phyloP scores from a whole-genome alignment of 2,888 invertebrate species.

The Plebejus argus region DNA sequence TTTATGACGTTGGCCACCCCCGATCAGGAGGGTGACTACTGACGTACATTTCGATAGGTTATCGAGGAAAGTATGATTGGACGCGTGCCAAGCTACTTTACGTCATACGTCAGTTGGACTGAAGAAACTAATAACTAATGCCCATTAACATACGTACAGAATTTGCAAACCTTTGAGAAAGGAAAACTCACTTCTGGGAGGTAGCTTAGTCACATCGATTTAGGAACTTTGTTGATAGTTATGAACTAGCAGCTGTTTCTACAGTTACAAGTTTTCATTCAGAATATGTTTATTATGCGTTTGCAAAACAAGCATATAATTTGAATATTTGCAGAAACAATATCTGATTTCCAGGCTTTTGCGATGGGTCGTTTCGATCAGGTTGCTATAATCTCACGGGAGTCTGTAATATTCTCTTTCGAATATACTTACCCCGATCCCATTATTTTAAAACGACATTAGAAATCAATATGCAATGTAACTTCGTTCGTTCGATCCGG shows the following conservation, averaged over 20 bases:
- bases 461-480: too few species aligned
- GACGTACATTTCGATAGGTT: background rate
- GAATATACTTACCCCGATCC: too few species aligned
- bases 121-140: conserved; percentile 5
- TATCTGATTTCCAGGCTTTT: background rate
- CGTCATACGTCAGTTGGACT: conserved; percentile 17
- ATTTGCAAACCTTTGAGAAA: conserved; percentile 12
- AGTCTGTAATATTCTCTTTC: too few species aligned
- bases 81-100: conserved; percentile 11
- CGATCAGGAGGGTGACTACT: background rate
- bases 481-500: too few species aligned
- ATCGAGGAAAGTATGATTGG: conserved; percentile 16
- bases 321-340: background rate
- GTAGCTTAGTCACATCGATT: conserved; percentile 14
- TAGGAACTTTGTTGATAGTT: conserved; percentile 2
- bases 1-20: background rate
- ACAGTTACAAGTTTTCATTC: background rate
- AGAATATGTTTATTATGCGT: background rate
- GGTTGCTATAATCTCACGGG: too few species aligned
- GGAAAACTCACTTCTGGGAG: conserved; percentile 3
- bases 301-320: background rate
- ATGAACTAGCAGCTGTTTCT: background rate
- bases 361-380: too few species aligned
- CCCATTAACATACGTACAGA: conserved; percentile 2
- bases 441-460: too few species aligned